Base-by-base conservation (phyloP, 2,797 vertebrate species). In the Nannoperca obscura region DNA sequence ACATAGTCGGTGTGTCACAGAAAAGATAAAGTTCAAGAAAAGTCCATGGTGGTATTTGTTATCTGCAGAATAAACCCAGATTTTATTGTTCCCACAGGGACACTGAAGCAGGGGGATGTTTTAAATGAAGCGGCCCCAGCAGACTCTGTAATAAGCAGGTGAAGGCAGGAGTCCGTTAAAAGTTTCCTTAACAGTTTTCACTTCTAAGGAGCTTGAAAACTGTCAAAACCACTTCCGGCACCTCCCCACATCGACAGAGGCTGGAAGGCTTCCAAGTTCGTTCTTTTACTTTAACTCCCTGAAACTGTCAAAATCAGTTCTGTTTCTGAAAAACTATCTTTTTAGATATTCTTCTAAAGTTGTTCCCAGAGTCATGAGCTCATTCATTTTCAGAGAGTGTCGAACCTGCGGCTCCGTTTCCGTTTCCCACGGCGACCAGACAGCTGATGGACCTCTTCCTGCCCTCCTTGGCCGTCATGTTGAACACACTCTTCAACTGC, bases 391-490 rank as follows among this genome's bases (percentile, higher is more conserved):
- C 6, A 8, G n/a, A 7, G 5, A 40, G 10, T 4, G 11, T 82
- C 84, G 71, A 68, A 98, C 98, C 98, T 94, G 97, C 97, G 0
- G 95, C 95, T 64, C 98, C 98, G 5, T 96, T 96, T 24, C 97
- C 97, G 19, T 99, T 99, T 46, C 98, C 98, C 73, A 98, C 94
- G 0, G 89, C 98, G 0, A 99, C 98, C 81, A 99, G 91, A 74
- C 95, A 97, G 74, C 97, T 97, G 42, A 97, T 44, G 0, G 97
- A 96, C 65, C 93, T 96, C 89, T 95, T 99, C 75, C 98, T 95
- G 88, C 98, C 98, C 74, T 99, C 98, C 71, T 96, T 99, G 59
- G 96, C 97, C 0, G 97, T 99, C 97, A 99, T 99, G 86, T 96
- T 97, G 85, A 97, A 99, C 60, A 99, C 98, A 60, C 81, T 97